Percentiles rank a stretch among this genome's conserved stretches.
Evolutionary conservation across 1,140 invertebrate genomes (phyloP).

Genomic region (Papilio xuthus): DNA sequence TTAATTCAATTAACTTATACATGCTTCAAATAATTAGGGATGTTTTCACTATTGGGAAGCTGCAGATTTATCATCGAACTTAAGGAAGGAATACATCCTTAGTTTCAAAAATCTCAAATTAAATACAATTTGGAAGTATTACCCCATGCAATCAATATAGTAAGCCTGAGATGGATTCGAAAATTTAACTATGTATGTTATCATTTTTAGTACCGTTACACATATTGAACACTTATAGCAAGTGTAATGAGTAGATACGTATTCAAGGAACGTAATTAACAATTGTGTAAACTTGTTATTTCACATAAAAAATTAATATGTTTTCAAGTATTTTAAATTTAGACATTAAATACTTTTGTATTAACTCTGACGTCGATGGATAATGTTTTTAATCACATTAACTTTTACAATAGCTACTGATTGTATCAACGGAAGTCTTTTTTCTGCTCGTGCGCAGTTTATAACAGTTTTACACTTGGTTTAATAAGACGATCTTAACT

Average conservation of each 20-base stretch:
- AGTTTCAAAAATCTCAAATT: too few species aligned
- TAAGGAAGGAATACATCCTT: background rate
- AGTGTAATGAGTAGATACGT: slow-evolving; percentile 1
- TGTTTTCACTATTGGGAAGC: background rate
- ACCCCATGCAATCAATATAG: background rate
- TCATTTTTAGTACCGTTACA: background rate
- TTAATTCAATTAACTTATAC: background rate
- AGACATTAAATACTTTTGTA: background rate
- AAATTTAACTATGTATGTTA: background rate
- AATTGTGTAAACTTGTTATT: background rate
- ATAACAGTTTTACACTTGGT: slow-evolving; percentile 16
- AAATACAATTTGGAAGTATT: background rate
- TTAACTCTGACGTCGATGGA: slow-evolving; percentile 8
- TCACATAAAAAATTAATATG: background rate
- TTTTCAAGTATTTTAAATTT: background rate
- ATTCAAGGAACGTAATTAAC: background rate
- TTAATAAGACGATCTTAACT: background rate
- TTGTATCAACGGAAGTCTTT: slow-evolving; percentile 4
- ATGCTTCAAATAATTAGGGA: background rate
- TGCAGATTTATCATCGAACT: background rate
- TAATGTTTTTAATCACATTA: slow-evolving; percentile 21
- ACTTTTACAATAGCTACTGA: background rate
- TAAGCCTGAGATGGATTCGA: background rate
- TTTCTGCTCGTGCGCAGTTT: background rate
- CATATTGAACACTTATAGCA: background rate